A percentile compares a stretch with the other conserved stretches of the same genome.
Evolutionary conservation across 2,888 invertebrate species (phyloP).

Genomic region (Galeopsomyia nigrocyanea): DNA sequence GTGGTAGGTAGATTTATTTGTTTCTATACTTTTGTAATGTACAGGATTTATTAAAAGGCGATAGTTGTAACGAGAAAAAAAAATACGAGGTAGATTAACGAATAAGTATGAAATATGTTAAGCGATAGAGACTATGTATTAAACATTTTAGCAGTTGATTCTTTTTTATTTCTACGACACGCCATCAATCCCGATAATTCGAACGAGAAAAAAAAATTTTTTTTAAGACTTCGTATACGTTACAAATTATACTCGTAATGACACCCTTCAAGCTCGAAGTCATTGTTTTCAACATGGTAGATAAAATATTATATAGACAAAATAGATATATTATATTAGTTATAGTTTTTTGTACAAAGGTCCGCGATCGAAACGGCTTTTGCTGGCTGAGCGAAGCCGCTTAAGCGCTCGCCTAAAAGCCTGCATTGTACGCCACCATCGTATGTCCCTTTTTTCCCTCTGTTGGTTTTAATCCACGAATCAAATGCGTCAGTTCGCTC

Average conservation of each 20-base stretch:
- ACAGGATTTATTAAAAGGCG: conserved; percentile 25
- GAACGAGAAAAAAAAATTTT: background rate
- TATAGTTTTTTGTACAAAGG: conserved; percentile 67
- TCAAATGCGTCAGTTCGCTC: conserved; percentile 27
- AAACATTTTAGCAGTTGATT: conserved; percentile 10
- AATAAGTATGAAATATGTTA: conserved; percentile 15
- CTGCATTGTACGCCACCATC: conserved; percentile 57
- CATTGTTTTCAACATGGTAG: conserved; percentile 62
- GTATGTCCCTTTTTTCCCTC: conserved; percentile 51
- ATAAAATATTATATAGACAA: conserved; percentile 60
- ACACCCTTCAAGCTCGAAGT: conserved; percentile 52
- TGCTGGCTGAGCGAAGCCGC: conserved; percentile 54
- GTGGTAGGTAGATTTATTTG: conserved; percentile 16
- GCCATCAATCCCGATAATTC: too few relatives aligned
- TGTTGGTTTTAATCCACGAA: conserved; percentile 52
- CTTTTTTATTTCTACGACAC: conserved; percentile 6
- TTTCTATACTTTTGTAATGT: conserved; percentile 43
- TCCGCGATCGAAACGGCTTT: conserved; percentile 57
- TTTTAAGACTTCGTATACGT: conserved; percentile 15
- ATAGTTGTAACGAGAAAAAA: conserved; percentile 11
- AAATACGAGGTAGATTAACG: background rate
- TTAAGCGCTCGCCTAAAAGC: conserved; percentile 57
- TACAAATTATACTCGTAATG: conserved; percentile 21
- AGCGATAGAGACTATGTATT: conserved; percentile 23
- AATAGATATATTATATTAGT: conserved; percentile 60